Conservation (phyloP, 2,797 vertebrate genomes). For the Microchirus variegatus region DNA sequence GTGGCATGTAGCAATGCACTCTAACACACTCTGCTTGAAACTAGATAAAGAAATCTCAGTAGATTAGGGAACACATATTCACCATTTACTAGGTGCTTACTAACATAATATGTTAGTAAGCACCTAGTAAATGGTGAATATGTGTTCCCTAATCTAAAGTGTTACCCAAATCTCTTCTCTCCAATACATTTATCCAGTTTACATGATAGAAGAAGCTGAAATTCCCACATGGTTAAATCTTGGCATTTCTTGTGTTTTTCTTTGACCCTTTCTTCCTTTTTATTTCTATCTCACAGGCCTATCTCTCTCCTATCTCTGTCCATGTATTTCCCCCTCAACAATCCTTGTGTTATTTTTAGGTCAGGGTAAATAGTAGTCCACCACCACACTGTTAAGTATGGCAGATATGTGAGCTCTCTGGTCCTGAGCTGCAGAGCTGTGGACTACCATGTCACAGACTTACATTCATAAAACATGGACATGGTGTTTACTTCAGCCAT, state of each 20-base stretch:
- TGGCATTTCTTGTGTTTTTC: background rate
- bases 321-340: conserved; percentile 30
- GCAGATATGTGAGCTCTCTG: conserved; percentile 58
- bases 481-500: background rate
- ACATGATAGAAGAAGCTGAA: conserved; percentile 18
- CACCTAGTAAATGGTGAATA: too few species aligned
- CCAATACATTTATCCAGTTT: conserved; percentile 22
- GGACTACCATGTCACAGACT: conserved; percentile 18
- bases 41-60: conserved; percentile 18
- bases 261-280: conserved; percentile 9
- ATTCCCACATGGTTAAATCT: conserved; percentile 23
- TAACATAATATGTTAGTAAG: too few species aligned
- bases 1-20: background rate
- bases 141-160: too few species aligned
- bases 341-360: conserved; percentile 71
- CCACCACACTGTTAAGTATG: conserved; percentile 57
- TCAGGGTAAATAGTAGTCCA: conserved; percentile 50
- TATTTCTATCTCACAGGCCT: conserved; percentile 3
- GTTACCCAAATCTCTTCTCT: conserved; percentile 19
- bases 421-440: conserved; percentile 8
- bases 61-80: too few species aligned
- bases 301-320: conserved; percentile 21
- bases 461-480: conserved; percentile 11
- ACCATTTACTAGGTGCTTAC: too few species aligned
- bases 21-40: conserved; percentile 18